A percentile compares a stretch with the other conserved stretches of the same genome.
These are phyloP conservation scores for Drosophila ficusphila DNA, from an alignment of 1,140 invertebrate genomes.

Conservation along the genomic window DNA sequence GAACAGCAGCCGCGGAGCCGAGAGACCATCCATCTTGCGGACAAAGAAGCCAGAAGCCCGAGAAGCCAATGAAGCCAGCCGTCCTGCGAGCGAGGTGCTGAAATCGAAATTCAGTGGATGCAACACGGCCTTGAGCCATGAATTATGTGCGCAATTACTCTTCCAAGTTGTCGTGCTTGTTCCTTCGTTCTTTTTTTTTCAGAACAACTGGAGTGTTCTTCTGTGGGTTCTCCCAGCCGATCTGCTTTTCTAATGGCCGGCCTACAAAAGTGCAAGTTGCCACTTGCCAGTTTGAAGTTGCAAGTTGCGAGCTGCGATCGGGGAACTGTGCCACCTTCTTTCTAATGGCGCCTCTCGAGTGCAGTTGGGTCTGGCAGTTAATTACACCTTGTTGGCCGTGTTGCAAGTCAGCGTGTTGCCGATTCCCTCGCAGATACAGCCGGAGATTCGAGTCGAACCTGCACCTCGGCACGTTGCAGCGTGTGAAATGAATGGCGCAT, in stretches of 20 bases:
- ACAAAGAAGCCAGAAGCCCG: constrained; percentile 58
- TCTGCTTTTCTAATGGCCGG: constrained; percentile 56
- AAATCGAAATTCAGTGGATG: constrained; percentile 75
- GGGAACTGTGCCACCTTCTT: constrained; percentile 69
- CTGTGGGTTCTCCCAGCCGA: constrained; percentile 2
- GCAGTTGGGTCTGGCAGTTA: constrained; percentile 43
- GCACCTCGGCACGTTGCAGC: constrained; percentile 45
- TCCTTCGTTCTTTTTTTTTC: no score
- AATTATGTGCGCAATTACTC: constrained; percentile 80
- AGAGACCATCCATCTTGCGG: constrained; percentile 71
- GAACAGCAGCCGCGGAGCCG: constrained; percentile 57
- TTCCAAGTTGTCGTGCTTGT: constrained; percentile 56
- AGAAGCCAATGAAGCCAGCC: not conserved
- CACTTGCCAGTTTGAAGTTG: constrained; percentile 38
- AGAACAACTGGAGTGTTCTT: constrained; percentile 21
- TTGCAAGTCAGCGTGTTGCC: constrained; percentile 76
- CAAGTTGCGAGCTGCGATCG: constrained; percentile 60
- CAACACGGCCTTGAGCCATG: constrained; percentile 77
- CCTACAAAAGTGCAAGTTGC: constrained; percentile 70
- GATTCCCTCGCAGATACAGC: constrained; percentile 34
- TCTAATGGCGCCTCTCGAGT: constrained; percentile 52
- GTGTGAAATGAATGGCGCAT: constrained; percentile 76
- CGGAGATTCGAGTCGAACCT: constrained; percentile 1
- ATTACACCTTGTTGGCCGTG: constrained; percentile 74
- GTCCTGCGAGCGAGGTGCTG: constrained; percentile 61